These are phyloP conservation scores for Psix sp. DNA, from an alignment of 1,140 invertebrate species.

Conservation along the genomic window DNA sequence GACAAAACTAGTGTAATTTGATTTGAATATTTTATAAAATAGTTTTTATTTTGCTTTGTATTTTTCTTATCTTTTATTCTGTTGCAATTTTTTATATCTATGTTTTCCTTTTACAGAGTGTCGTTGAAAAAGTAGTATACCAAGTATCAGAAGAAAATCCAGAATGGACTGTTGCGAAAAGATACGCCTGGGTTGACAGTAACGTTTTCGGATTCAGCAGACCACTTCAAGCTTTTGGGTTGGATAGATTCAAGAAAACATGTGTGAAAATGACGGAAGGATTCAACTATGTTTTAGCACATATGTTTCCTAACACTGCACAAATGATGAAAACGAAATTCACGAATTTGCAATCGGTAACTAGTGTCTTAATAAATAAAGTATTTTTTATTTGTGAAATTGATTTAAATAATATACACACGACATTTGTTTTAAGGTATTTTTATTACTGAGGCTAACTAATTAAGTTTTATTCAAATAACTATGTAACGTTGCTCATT, in stretches of 20 bases:
- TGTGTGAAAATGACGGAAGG: conserved; percentile 87
- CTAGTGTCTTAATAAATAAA: no score
- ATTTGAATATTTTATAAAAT: no score
- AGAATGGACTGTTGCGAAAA: conserved; percentile 85
- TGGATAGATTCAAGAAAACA: conserved; percentile 92
- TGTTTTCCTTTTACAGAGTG: conserved; percentile 81
- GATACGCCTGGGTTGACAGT: conserved; percentile 91
- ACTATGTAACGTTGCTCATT: no score
- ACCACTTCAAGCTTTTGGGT: conserved; percentile 89
- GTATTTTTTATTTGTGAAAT: no score
- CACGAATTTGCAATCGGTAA: conserved; percentile 62
- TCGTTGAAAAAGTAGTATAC: conserved; percentile 93
- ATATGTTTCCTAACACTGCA: conserved; percentile 82
- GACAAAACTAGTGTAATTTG: no score
- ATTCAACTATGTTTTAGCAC: conserved; percentile 87
- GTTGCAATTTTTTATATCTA: conserved; percentile 3
- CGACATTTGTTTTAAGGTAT: not conserved
- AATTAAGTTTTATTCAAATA: no score
- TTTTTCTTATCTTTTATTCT: no score
- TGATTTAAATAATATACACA: not conserved
- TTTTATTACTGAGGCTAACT: no score
- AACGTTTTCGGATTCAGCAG: conserved; percentile 91
- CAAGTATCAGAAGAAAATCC: conserved; percentile 82
- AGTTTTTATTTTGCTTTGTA: no score
- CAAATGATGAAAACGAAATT: conserved; percentile 71